Evolutionary conservation across 2,888 invertebrate genomes (phyloP).

Genomic region (Leptinotarsa haldemani): DNA sequence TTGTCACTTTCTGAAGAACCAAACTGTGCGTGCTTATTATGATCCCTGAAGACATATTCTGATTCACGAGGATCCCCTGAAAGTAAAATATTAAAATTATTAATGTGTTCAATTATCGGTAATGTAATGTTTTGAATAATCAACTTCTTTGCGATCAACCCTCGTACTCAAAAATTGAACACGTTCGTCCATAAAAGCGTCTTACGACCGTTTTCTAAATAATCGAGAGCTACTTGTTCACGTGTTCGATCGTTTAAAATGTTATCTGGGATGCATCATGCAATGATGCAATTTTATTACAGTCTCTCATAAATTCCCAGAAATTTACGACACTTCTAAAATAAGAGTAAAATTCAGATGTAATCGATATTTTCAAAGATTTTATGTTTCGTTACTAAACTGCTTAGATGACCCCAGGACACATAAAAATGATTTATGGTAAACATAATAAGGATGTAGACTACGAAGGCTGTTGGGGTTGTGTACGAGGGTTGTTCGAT

Average conservation of each 20-base stretch:
- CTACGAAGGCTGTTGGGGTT: not conserved
- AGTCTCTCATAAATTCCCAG: not conserved
- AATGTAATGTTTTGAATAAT: too few relatives aligned
- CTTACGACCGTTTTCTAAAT: not conserved
- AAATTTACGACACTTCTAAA: not conserved
- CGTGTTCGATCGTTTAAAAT: not conserved
- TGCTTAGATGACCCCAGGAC: not conserved
- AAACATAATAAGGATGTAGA: not conserved
- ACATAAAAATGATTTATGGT: not conserved
- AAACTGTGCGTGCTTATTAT: conserved; percentile 90
- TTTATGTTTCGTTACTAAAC: conserved; percentile 7
- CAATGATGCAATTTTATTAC: conserved; percentile 8
- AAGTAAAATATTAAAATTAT: conserved; percentile 42
- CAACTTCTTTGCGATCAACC: not conserved
- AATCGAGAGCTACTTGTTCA: not conserved
- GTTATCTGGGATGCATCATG: conserved; percentile 5
- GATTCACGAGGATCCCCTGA: conserved; percentile 80
- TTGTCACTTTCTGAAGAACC: conserved; percentile 85
- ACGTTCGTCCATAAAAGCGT: not conserved
- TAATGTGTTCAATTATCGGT: too few relatives aligned
- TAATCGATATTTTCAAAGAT: not conserved
- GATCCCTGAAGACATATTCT: conserved; percentile 85
- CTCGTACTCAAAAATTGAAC: not conserved
- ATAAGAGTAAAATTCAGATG: not conserved
- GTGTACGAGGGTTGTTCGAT: not conserved